Conservation (phyloP, 2,797 vertebrate species). For the Girardinus metallicus region DNA sequence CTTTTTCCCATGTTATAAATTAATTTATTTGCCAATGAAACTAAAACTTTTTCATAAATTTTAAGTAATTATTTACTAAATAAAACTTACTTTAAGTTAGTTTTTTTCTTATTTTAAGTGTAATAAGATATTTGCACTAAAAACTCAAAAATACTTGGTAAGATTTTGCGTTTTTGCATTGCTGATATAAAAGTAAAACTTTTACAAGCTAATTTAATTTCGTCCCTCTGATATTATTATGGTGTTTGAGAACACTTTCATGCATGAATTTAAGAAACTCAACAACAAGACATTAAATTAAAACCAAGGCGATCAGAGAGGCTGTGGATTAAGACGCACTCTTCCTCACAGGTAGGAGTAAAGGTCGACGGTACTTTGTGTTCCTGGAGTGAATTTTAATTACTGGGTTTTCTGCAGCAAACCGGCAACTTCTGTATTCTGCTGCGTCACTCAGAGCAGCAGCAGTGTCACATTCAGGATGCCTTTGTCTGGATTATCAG, state of each 20-base stretch:
- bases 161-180: no score
- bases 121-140: no score
- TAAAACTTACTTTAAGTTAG: no score
- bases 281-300: not conserved
- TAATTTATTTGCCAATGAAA: no score
- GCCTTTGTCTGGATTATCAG: not conserved
- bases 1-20: no score
- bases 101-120: no score
- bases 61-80: no score
- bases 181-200: not conserved
- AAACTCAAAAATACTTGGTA: no score
- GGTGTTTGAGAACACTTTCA: not conserved
- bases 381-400: constrained; percentile 7
- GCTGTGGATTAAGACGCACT: not conserved
- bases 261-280: not conserved
- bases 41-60: no score
- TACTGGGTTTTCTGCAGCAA: not conserved
- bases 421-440: not conserved
- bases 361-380: not conserved
- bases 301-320: not conserved
- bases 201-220: not conserved
- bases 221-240: not conserved
- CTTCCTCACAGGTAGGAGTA: not conserved
- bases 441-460: not conserved
- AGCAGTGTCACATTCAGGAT: not conserved